Evolutionary conservation across 2,888 invertebrate genomes (phyloP), one percentile per base, ranked within the genome.

Genomic region (Heterodera filipjevi): DNA sequence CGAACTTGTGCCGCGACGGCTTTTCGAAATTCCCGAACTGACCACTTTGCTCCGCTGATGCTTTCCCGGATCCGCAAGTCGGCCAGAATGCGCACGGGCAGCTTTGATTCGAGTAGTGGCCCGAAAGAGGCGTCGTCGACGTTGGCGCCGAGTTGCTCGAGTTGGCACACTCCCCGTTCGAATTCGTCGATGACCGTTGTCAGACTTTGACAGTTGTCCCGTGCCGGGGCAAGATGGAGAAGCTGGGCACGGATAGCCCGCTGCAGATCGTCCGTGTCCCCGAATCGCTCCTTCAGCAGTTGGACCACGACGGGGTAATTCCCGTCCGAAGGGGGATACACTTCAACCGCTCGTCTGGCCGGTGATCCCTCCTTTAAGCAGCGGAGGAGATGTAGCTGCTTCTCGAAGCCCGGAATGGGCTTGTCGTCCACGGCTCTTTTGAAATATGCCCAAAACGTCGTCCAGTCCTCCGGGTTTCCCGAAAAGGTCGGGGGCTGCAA

Each of bases 301-400:
- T 46, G 39, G 3, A 71, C 30, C 6, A 71, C 71, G 30, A 71
- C 46, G 10, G 71, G 71, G 32, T 71, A 71, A 10, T 30, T 71
- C 8, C 46, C 71, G 32, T 71, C 71, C n/a, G 71, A 71, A 12
- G 71, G 71, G 2, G 71, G 71, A 10, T 71, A 71, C 10, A 39
- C 71, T n/a, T 71, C 71, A 27, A 71, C 46, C 0, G 71, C 71
- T n/a, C 71, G 22, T 2, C 30, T 6, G 46, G 71, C 71, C 10
- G 71, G 44, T 0, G 71, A 71, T 27, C 71, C 71, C 39, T 39
- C 44, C 8, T n/a, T n/a, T 30, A 71, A 30, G 32, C 71, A 44
- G n/a, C 46, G 71, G 2, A 71, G 8, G 2, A 71, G 30, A 10
- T n/a, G 46, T 8, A 71, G 71, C 39, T 71, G 71, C 71, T 71